These are phyloP conservation scores for Pampusana beccarii DNA, from an alignment of 2,113 vertebrate genomes.

Conservation along the genomic window DNA sequence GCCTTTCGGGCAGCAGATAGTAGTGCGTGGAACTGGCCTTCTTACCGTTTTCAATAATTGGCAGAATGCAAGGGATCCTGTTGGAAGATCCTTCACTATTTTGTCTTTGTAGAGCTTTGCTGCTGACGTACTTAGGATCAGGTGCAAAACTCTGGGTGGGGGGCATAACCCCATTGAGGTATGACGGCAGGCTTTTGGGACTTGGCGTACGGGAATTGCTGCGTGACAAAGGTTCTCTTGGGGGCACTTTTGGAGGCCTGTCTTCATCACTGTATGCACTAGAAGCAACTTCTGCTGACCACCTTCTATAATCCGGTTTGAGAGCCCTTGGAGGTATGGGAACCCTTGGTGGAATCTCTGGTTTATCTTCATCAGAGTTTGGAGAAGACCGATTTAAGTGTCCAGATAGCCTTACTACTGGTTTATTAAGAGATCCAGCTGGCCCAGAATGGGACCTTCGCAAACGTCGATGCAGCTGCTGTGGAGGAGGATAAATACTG, in stretches of 20 bases:
- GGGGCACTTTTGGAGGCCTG: slow-evolving; percentile 91
- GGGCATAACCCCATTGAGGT: slow-evolving; percentile 95
- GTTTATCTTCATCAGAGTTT: slow-evolving; percentile 82
- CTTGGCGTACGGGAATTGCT: slow-evolving; percentile 89
- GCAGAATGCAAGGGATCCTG: slow-evolving; percentile 88
- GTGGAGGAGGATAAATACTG: slow-evolving; percentile 57
- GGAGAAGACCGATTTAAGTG: slow-evolving; percentile 71
- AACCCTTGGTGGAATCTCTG: slow-evolving; percentile 88
- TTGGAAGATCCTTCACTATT: slow-evolving; percentile 86
- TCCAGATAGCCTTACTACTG: slow-evolving; percentile 74
- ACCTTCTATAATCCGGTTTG: slow-evolving; percentile 89
- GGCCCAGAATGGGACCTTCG: slow-evolving; percentile 91
- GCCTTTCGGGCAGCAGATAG: slow-evolving; percentile 89
- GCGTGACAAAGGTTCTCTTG: slow-evolving; percentile 85
- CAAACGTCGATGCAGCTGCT: slow-evolving; percentile 85
- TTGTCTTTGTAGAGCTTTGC: slow-evolving; percentile 89
- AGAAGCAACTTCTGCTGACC: slow-evolving; percentile 94
- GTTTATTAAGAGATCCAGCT: slow-evolving; percentile 91
- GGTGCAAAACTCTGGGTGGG: slow-evolving; percentile 97
- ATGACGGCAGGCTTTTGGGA: slow-evolving; percentile 91
- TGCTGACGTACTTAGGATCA: slow-evolving; percentile 93
- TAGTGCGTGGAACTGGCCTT: slow-evolving; percentile 94
- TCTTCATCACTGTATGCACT: slow-evolving; percentile 90
- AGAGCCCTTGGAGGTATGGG: slow-evolving; percentile 90
- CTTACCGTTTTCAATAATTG: slow-evolving; percentile 90